Conservation (phyloP, 1,140 invertebrate genomes). For the Rhizoglyphus robini region DNA sequence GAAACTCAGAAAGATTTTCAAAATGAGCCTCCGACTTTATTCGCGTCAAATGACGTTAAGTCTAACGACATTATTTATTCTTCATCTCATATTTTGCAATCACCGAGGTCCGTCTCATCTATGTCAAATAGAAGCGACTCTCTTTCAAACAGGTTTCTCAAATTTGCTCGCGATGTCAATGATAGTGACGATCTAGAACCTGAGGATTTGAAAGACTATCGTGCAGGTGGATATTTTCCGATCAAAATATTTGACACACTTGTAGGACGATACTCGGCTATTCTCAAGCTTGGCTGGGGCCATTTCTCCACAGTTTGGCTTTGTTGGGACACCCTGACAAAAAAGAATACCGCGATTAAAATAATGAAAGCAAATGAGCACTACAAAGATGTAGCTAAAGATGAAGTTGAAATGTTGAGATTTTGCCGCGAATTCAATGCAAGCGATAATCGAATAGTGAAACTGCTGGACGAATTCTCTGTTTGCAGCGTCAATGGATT, state of each 20-base stretch:
- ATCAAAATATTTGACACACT: slow-evolving; percentile 93
- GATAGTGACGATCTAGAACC: slow-evolving; percentile 58
- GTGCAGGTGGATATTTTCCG: slow-evolving; percentile 91
- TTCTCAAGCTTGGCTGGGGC: slow-evolving; percentile 92
- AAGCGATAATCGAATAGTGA: slow-evolving; percentile 81
- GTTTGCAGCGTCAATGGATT: slow-evolving; percentile 91
- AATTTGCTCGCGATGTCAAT: background rate
- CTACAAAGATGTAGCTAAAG: slow-evolving; percentile 93
- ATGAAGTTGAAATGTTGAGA: slow-evolving; percentile 94
- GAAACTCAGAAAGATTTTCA: background rate
- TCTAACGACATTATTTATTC: background rate
- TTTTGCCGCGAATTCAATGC: slow-evolving; percentile 79
- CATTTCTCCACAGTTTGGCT: slow-evolving; percentile 98
- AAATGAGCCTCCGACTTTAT: background rate
- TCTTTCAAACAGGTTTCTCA: too few relatives aligned
- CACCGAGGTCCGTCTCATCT: background rate
- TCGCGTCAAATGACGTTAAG: background rate
- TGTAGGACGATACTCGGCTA: slow-evolving; percentile 79
- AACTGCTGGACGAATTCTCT: slow-evolving; percentile 94
- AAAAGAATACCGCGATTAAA: slow-evolving; percentile 89
- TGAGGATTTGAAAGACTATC: slow-evolving; percentile 83
- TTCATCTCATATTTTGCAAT: background rate
- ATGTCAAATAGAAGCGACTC: background rate
- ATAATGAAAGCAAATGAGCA: slow-evolving; percentile 97
- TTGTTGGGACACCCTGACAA: slow-evolving; percentile 80